A percentile compares a stretch with the other conserved stretches of the same genome.
These are phyloP conservation scores for Siderastrea siderea DNA, from an alignment of 92 coral and sea anemone species.

Conservation along the genomic window DNA sequence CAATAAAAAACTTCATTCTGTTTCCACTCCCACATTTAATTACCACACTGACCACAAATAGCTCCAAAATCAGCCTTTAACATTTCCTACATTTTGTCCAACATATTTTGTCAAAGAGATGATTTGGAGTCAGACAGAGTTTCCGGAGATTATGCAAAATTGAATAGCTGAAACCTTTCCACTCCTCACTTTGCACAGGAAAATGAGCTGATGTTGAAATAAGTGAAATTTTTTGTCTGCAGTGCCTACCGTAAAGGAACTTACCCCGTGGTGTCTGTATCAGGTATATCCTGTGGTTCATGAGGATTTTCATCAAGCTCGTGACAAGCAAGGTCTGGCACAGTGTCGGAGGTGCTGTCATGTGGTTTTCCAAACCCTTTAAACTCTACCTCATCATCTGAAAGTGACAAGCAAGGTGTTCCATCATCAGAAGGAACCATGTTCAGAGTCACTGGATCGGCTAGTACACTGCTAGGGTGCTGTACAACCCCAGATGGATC, in stretches of 20 bases:
- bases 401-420: slow-evolving; percentile 6
- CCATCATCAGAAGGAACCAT: slow-evolving; percentile 25
- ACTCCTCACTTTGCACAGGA: too few relatives aligned
- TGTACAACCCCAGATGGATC: slow-evolving; percentile 38
- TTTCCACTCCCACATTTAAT: too few relatives aligned
- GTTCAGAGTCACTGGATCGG: neutral
- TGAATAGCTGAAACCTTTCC: too few relatives aligned
- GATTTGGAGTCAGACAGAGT: too few relatives aligned
- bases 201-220: too few relatives aligned
- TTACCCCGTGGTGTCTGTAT: neutral
- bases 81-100: too few relatives aligned
- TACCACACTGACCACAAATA: too few relatives aligned
- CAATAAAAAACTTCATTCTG: too few relatives aligned
- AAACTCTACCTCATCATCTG: slow-evolving; percentile 32
- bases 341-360: neutral
- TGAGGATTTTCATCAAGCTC: neutral
- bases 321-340: neutral
- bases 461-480: slow-evolving; percentile 31
- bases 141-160: too few relatives aligned
- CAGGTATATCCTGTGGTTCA: neutral
- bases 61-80: too few relatives aligned
- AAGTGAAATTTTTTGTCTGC: neutral
- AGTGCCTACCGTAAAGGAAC: neutral
- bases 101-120: too few relatives aligned
- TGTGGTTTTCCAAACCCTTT: slow-evolving; percentile 50